These are phyloP conservation scores for Rhagoletis pomonella DNA, from an alignment of 1,140 invertebrate species.

Conservation along the genomic window DNA sequence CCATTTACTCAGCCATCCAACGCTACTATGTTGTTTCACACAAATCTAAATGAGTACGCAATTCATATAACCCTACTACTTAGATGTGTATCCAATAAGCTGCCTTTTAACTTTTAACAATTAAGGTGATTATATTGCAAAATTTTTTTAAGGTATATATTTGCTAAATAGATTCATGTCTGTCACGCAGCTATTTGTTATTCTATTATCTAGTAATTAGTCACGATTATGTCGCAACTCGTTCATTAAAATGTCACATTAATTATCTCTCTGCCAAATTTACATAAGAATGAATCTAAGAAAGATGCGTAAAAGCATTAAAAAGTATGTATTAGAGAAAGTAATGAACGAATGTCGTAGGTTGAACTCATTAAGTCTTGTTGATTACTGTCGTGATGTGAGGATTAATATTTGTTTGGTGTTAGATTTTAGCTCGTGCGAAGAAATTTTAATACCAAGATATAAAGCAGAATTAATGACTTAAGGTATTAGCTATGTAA, in stretches of 20 bases:
- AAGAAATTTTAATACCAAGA: no score
- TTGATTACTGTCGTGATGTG: neutral
- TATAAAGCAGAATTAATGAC: no score
- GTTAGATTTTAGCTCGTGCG: no score
- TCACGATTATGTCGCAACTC: neutral
- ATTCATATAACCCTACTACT: no score
- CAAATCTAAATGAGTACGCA: no score
- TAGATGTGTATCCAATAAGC: no score
- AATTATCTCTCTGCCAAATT: neutral
- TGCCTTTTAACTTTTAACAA: no score
- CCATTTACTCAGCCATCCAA: no score
- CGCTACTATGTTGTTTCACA: no score
- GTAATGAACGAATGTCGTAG: neutral
- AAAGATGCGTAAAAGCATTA: neutral
- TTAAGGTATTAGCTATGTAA: no score
- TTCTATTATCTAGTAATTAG: neutral
- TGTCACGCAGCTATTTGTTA: neutral
- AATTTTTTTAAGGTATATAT: neutral
- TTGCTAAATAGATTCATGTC: neutral
- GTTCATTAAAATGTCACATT: conserved; percentile 19
- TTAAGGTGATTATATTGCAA: no score
- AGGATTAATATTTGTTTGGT: no score
- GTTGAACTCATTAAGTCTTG: neutral
- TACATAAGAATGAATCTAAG: neutral
- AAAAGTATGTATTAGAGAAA: neutral